Percentiles rank a stretch among this genome's conserved stretches.
Evolutionary conservation across 2,797 vertebrate genomes (phyloP).

Genomic region (Pyrocephalus nanus): DNA sequence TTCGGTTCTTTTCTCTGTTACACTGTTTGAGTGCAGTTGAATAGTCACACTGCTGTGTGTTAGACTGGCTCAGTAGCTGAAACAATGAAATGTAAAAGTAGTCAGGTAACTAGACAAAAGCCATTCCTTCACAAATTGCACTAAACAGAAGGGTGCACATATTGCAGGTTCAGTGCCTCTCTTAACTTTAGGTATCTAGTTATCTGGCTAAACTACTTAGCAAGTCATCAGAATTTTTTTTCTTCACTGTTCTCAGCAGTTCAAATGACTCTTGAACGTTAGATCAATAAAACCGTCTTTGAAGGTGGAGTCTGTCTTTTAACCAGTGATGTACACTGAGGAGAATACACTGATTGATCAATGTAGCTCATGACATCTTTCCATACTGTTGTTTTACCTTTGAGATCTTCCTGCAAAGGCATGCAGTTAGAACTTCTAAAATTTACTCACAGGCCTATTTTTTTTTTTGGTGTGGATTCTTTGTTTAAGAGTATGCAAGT

Average conservation of each 20-base stretch:
- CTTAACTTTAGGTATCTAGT: background rate
- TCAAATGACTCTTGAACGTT: background rate
- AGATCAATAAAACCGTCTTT: background rate
- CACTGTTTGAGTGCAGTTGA: constrained; percentile 85
- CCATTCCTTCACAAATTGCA: background rate
- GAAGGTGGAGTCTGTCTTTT: background rate
- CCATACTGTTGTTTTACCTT: background rate
- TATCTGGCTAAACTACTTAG: background rate
- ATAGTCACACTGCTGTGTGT: constrained; percentile 82
- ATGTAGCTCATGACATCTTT: background rate
- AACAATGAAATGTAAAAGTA: constrained; percentile 22
- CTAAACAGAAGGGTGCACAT: background rate
- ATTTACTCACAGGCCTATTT: background rate
- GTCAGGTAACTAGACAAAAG: background rate
- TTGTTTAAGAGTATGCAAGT: background rate
- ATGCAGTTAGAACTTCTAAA: background rate
- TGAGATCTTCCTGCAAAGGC: background rate
- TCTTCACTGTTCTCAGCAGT: background rate
- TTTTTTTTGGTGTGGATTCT: background rate
- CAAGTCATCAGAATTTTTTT: background rate
- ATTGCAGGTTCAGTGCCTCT: background rate
- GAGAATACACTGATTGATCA: background rate
- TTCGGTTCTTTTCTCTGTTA: constrained; percentile 90
- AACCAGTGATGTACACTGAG: background rate
- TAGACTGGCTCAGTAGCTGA: constrained; percentile 86